A percentile compares a stretch with the other conserved stretches of the same genome.
phyloP scores from a whole-genome alignment of 1,140 invertebrate genomes.

The Cyclargus thomasi region DNA sequence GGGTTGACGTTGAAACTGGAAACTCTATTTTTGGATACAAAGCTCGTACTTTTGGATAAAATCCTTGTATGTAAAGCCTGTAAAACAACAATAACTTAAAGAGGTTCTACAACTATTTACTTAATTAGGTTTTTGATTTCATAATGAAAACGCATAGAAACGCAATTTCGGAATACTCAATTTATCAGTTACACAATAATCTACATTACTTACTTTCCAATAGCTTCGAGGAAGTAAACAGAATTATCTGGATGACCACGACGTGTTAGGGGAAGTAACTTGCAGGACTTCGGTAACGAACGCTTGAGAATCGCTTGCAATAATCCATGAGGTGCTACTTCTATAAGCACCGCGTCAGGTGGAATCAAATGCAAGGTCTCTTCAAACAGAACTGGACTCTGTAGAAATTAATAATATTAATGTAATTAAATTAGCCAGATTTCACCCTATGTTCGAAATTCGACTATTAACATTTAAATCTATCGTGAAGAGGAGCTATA shows the following conservation, averaged over 20 bases:
- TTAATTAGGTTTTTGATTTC: no score
- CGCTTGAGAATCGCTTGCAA: constrained; percentile 6
- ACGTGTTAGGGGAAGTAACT: constrained; percentile 47
- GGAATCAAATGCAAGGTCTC: constrained; percentile 78
- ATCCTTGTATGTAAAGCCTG: constrained; percentile 9
- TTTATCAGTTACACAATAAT: no score
- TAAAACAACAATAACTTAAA: background rate
- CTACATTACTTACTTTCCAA: background rate
- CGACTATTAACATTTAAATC: no score
- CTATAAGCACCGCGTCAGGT: constrained; percentile 1
- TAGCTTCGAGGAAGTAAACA: background rate
- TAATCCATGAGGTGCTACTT: constrained; percentile 77
- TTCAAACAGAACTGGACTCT: constrained; percentile 87
- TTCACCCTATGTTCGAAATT: no score
- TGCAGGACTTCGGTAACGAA: background rate
- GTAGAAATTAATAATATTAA: background rate
- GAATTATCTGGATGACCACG: background rate
- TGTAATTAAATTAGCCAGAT: no score
- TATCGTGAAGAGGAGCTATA: no score
- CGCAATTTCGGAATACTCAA: no score
- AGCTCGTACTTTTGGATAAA: background rate
- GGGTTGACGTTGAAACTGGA: constrained; percentile 41
- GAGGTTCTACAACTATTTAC: background rate
- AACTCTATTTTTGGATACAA: constrained; percentile 76
- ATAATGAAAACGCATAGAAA: no score